phyloP scores from a whole-genome alignment of 2,113 vertebrate genomes.

The Elanoides forficatus region DNA sequence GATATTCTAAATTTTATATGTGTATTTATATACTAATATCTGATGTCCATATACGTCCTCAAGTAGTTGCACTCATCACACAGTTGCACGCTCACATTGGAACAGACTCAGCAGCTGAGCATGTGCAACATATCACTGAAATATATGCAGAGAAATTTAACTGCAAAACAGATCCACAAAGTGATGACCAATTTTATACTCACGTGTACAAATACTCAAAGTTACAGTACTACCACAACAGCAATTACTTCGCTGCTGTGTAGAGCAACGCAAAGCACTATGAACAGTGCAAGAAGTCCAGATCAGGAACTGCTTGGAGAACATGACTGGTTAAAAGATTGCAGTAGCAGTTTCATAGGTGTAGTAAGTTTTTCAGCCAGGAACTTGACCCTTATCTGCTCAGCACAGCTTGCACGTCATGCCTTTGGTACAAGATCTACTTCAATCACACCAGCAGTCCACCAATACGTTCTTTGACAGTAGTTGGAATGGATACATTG shows the following conservation, averaged over 20 bases:
- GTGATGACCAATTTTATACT: not conserved
- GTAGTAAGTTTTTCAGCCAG: not conserved
- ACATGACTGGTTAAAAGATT: not conserved
- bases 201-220: fast-evolving
- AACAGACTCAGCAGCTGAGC: not conserved
- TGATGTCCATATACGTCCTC: fast-evolving
- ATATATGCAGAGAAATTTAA: not conserved
- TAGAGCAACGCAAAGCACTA: not conserved
- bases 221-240: not conserved
- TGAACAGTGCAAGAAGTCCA: not conserved
- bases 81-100: not conserved
- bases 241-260: not conserved
- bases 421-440: not conserved
- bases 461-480: fast-evolving
- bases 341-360: not conserved
- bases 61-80: not conserved
- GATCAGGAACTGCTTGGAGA: not conserved
- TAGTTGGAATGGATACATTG: fast-evolving
- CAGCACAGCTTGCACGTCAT: not conserved
- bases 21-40: not conserved
- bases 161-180: not conserved
- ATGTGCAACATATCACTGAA: no score
- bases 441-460: not conserved
- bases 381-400: not conserved
- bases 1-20: not conserved